Evolutionary conservation across 2,797 vertebrate genomes (phyloP).

Genomic region (Melanotaenia boesemani): DNA sequence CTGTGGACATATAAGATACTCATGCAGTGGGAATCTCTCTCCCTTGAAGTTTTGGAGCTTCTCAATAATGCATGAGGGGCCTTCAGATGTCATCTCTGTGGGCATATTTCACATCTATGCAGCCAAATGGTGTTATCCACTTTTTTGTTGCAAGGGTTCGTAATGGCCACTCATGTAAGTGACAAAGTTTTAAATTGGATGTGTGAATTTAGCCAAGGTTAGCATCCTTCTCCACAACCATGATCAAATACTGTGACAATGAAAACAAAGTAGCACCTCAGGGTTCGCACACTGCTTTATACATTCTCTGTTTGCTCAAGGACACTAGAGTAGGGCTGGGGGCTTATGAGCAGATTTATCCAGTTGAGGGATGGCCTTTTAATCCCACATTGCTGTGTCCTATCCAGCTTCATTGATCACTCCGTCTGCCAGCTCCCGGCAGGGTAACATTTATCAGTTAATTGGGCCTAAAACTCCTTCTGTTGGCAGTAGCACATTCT

Average conservation of each 20-base stretch:
- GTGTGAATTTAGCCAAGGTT: constrained; percentile 8
- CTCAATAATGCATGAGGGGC: constrained; percentile 54
- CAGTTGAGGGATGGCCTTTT: constrained; percentile 32
- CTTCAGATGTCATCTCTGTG: not conserved
- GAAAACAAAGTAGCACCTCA: not conserved
- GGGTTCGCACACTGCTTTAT: not conserved
- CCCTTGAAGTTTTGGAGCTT: constrained; percentile 20
- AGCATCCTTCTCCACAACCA: not conserved
- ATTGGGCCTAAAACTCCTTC: constrained; percentile 70
- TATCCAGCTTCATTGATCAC: constrained; percentile 67
- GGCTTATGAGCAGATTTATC: constrained; percentile 29
- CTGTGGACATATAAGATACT: not conserved
- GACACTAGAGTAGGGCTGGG: constrained; percentile 14
- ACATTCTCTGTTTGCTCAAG: constrained; percentile 31
- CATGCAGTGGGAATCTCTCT: constrained; percentile 4
- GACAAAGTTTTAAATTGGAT: constrained; percentile 19
- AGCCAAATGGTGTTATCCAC: not conserved
- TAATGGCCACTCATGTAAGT: constrained; percentile 15
- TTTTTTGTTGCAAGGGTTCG: not conserved
- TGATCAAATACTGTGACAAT: not conserved
- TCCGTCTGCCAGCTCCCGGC: constrained; percentile 59
- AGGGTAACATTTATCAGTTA: constrained; percentile 73
- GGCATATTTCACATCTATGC: not conserved
- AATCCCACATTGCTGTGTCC: constrained; percentile 22
- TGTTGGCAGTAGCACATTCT: constrained; percentile 49